These are phyloP conservation scores for Lepilemur septentrionalis DNA, from an alignment of 2,797 vertebrate genomes.

Conservation along the genomic window DNA sequence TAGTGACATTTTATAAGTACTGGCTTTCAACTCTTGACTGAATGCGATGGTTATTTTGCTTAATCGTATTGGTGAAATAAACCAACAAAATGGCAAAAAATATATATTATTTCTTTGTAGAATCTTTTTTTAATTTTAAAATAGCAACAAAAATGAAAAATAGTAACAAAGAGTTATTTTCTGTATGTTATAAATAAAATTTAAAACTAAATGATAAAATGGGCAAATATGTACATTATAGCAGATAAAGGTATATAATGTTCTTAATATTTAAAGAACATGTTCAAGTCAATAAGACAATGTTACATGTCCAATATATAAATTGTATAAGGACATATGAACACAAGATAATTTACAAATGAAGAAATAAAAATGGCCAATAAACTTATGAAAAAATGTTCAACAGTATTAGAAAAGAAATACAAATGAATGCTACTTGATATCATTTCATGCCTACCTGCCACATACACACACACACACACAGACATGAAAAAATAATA, in stretches of 20 bases:
- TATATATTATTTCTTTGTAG: background rate
- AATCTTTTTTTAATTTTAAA: background rate
- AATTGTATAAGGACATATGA: background rate
- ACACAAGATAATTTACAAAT: background rate
- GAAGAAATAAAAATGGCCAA: background rate
- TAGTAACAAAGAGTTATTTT: background rate
- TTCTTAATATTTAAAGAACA: background rate
- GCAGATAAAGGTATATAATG: background rate
- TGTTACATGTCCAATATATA: background rate
- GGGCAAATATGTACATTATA: background rate
- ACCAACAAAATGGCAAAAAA: background rate
- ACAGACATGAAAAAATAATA: background rate
- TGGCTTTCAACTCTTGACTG: background rate
- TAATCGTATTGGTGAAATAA: background rate
- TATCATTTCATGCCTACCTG: background rate
- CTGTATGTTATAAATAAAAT: background rate
- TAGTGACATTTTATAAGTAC: background rate
- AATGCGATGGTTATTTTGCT: background rate
- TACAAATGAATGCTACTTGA: background rate
- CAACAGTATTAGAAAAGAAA: background rate
- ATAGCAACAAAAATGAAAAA: background rate
- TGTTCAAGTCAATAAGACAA: background rate
- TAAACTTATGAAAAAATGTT: background rate
- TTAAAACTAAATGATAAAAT: background rate
- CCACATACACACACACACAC: background rate